Conservation (phyloP, 2,113 vertebrate species). For the Agapornis roseicollis region DNA sequence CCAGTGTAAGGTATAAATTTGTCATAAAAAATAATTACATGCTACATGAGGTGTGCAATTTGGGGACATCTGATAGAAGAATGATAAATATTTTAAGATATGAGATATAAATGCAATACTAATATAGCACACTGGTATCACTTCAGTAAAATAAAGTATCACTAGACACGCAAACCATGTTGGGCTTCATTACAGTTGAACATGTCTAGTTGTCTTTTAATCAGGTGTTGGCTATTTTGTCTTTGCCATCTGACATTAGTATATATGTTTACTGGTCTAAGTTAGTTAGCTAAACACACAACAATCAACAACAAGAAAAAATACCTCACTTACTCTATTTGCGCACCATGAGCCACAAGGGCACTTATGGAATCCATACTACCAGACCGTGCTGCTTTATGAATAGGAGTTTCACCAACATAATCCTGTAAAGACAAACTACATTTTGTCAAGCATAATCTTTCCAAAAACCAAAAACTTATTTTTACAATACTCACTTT, state of each 20-base stretch:
- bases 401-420: slow-evolving; percentile 92
- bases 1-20: neutral
- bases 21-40: neutral
- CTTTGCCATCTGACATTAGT: slow-evolving; percentile 1
- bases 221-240: neutral
- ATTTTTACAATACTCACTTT: neutral
- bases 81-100: neutral
- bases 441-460: slow-evolving; percentile 58
- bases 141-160: neutral
- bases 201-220: neutral
- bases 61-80: neutral
- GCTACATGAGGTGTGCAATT: neutral
- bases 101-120: neutral
- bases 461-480: neutral
- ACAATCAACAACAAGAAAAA: slow-evolving; percentile 56
- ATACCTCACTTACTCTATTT: slow-evolving; percentile 87
- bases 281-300: slow-evolving; percentile 66
- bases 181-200: neutral
- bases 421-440: slow-evolving; percentile 84
- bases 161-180: slow-evolving; percentile 40
- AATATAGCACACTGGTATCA: neutral
- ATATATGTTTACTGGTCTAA: slow-evolving; percentile 19
- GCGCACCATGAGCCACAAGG: slow-evolving; percentile 89
- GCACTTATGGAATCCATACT: slow-evolving; percentile 92
- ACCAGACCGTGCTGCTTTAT: slow-evolving; percentile 94